Evolutionary conservation across 2,797 vertebrate species (phyloP).

Genomic region (Sylvia borin): DNA sequence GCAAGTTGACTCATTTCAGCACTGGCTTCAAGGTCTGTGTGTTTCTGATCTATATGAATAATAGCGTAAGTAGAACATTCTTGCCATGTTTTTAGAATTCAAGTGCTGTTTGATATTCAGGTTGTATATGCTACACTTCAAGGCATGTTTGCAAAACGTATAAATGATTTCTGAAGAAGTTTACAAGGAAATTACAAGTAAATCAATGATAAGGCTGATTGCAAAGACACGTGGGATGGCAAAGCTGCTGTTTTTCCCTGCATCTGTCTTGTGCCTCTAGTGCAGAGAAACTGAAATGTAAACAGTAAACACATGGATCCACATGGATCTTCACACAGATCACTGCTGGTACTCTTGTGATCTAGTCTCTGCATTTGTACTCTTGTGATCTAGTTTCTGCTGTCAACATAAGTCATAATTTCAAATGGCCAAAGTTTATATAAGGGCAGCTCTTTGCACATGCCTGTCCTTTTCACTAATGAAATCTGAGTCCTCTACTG

Average conservation of each 20-base stretch:
- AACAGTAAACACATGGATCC: not conserved
- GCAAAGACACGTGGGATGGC: not conserved
- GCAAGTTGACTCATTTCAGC: not conserved
- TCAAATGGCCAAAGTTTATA: not conserved
- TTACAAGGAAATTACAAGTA: slow-evolving; percentile 3
- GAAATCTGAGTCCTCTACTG: not conserved
- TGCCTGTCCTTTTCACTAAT: not conserved
- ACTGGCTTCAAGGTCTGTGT: not conserved
- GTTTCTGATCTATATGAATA: not conserved
- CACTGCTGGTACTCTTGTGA: not conserved
- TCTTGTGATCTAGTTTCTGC: not conserved
- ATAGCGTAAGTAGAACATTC: not conserved
- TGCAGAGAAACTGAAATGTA: not conserved
- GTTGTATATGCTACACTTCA: not conserved
- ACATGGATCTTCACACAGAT: not conserved
- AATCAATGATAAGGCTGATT: slow-evolving; percentile 17
- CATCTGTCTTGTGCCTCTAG: not conserved
- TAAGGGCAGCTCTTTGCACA: not conserved
- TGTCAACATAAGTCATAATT: not conserved
- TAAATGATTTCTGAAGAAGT: slow-evolving; percentile 18
- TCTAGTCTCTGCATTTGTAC: not conserved
- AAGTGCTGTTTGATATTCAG: not conserved
- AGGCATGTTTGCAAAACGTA: not conserved
- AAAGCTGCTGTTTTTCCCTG: not conserved
- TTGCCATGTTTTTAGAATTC: not conserved